Evolutionary conservation across 1,140 invertebrate genomes (phyloP), one percentile per base, ranked within the genome.

Genomic region (Bombus waltoni): DNA sequence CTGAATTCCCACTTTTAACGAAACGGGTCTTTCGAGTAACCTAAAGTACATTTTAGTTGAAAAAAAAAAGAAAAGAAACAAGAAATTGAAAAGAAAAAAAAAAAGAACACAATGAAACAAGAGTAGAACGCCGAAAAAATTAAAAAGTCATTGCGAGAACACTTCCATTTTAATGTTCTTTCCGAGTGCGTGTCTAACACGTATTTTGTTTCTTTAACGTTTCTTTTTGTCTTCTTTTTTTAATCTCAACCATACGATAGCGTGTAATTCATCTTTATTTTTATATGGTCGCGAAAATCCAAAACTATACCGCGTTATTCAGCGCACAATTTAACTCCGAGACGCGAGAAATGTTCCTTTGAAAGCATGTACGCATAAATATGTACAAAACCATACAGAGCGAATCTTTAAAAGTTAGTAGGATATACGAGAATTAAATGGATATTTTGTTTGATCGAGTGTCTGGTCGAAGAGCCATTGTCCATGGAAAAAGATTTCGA

Each of bases 361-460:
- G 72, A 78, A 85, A 74, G 84, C 47, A 75, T 47, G 75, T 66
- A 81, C 84, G 84, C 84, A 85, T 85, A 85, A 85, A 75, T 57
- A 85, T 85, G 84, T 85, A 85, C 84, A 85, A 85, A 83, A 78
- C 28, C 53, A 53, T 44, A 81, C 79, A 73, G 79, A 81, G 79
- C 22, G 44, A 81, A 75, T 74, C 4, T 81, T 85, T 80, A 80
- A 85, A 57, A 81, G 28, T 75, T 81, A 85, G 70, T 74, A 81
- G 79, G 38, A 40, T 85, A 80, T 47, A 65, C 53, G 53, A 80
- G 22, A 59, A 81, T 85, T n/a, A 47, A 73, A 65, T 28, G 42
- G 35, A 74, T 73, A 81, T 44, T 81, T 81, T 66, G 25, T 32
- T 68, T 66, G 35, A 42, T 68, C 40, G n/a, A 62, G 28, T 42